A percentile compares a stretch with the other conserved stretches of the same genome.
Conservation (phyloP, 53 echinoderm and acorn worm genomes). For the Crossaster papposus region DNA sequence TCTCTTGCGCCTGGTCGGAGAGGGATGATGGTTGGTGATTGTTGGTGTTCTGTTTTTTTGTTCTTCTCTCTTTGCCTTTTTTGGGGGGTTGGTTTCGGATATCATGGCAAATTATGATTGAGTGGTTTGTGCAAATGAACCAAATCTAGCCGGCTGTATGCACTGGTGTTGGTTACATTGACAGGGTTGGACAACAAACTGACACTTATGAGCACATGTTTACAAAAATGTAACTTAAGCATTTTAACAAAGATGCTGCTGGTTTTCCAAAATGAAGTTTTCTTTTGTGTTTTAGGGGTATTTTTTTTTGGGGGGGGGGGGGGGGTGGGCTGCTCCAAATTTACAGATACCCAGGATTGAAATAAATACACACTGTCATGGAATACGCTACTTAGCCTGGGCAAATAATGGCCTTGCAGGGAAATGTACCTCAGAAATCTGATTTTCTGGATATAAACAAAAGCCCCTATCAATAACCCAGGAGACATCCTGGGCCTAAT, state of each 20-base stretch:
- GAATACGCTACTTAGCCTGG: constrained; percentile 34
- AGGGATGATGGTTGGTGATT: constrained; percentile 22
- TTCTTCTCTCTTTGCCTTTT: constrained; percentile 8
- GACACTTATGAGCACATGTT: neutral
- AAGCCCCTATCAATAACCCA: constrained; percentile 52
- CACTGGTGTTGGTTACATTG: constrained; percentile 61
- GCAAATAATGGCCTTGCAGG: constrained; percentile 9
- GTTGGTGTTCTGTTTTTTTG: constrained; percentile 26
- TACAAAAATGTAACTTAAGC: constrained; percentile 21
- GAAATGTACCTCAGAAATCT: constrained; percentile 37
- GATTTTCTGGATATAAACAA: constrained; percentile 53
- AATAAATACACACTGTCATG: constrained; percentile 25
- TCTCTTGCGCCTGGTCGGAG: neutral
- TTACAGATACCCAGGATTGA: neutral
- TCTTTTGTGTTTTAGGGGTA: neutral
- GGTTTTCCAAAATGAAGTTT: neutral
- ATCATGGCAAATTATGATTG: constrained; percentile 58
- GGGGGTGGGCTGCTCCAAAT: neutral
- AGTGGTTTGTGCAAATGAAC: constrained; percentile 58
- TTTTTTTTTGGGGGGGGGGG: too few species aligned
- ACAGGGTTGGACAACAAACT: constrained; percentile 42
- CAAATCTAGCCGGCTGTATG: constrained; percentile 48
- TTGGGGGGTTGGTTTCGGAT: constrained; percentile 34
- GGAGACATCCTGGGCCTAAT: neutral
- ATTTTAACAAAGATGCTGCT: neutral